Evolutionary conservation across 2,113 vertebrate species (phyloP), one percentile per base, ranked within the genome.

Genomic region (Felis catus): DNA sequence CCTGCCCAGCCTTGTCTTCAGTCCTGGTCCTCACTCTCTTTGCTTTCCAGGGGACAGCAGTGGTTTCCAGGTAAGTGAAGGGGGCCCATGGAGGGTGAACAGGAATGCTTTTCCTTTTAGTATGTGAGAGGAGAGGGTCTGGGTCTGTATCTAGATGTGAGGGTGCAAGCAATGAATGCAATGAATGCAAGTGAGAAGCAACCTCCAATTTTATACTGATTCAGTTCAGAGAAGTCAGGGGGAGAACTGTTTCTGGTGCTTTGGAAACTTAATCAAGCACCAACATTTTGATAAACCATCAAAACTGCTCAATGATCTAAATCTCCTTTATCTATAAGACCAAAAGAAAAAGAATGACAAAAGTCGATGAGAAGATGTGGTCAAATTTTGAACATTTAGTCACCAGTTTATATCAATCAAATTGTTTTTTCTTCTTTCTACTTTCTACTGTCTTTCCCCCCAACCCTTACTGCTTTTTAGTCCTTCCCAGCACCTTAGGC

Each of bases 51-150:
- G 31, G 14, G 27, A 96, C 39, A 86, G 23, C 78, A 63, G 71
- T 31, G 18, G 8, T 92, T 83, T 90, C 45, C 92, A 94, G 90
- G 90, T 95, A 83, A 96, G 97, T 84, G 73, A 27, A 90, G 29
- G 25, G 53, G 70, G 11, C 29, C 2, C 7, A 3, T 2, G 51
- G 31, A 81, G 41, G 36, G 2, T 18, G 5, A 19, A 25, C 27
- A 39, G 11, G 18, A 79, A 25, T 71, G 39, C 66, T 87, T 86
- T 80, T 71, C 18, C 21, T 87, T 76, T 91, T 53, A 29, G 11
- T 31, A 3, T 84, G 21, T 76, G 16, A n/a, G 23, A 53, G 25
- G 21, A 51, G 31, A 89, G 70, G 74, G 51, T 39, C 21, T 39
- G 79, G 81, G 29, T 15, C 51, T 68, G 48, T 91, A 48, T 63